Evolutionary conservation across 2,888 invertebrate species (phyloP).

Genomic region (Oxycera nigricornis): DNA sequence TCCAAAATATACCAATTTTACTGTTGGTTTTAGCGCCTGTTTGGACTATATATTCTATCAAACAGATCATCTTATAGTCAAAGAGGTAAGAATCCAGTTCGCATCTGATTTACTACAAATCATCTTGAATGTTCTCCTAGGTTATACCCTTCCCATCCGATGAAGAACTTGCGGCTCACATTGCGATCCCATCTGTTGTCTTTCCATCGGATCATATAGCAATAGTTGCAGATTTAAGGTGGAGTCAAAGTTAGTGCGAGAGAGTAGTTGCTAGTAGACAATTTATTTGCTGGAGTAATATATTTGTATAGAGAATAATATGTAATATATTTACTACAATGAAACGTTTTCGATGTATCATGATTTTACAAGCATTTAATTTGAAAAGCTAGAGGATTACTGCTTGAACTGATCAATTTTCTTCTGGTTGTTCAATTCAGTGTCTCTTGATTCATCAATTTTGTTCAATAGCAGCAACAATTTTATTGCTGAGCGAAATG

Average conservation of each 20-base stretch:
- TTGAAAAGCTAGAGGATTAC: no score
- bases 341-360: no score
- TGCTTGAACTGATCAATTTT: no score
- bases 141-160: conserved; percentile 82
- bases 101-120: background rate
- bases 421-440: no score
- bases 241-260: conserved; percentile 54
- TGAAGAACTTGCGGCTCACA: conserved; percentile 76
- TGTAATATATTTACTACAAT: no score
- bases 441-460: no score
- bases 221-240: conserved; percentile 79
- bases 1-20: conserved; percentile 85
- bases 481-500: no score
- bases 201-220: conserved; percentile 96
- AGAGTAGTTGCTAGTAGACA: no score
- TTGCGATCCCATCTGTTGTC: conserved; percentile 85
- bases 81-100: conserved; percentile 64
- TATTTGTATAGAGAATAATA: no score
- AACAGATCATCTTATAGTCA: conserved; percentile 67
- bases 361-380: no score
- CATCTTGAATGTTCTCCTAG: conserved; percentile 58
- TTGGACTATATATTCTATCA: conserved; percentile 93
- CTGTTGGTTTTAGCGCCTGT: conserved; percentile 80
- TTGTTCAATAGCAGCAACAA: no score
- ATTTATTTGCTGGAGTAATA: no score